Percentiles rank a stretch among this genome's conserved stretches.
phyloP scores from a whole-genome alignment of 53 echinoderm and acorn worm species.

The Antedon mediterranea region DNA sequence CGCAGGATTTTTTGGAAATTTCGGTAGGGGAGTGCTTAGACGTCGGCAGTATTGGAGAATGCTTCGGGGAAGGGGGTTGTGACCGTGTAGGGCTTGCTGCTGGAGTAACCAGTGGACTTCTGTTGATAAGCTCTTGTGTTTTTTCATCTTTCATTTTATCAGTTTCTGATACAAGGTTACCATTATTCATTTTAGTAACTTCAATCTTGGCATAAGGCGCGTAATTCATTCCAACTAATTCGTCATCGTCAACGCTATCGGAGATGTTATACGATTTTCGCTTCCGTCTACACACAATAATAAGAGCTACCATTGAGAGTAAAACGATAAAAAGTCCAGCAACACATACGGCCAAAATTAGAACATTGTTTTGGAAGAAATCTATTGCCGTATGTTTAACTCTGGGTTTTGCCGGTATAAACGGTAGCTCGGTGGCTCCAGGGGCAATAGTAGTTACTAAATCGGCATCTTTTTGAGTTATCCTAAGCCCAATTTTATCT shows the following conservation, averaged over 20 bases:
- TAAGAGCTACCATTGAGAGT: neutral
- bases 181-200: neutral
- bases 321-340: neutral
- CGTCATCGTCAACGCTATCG: neutral
- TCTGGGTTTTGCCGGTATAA: neutral
- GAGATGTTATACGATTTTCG: neutral
- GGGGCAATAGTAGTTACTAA: neutral
- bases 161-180: neutral
- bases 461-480: neutral
- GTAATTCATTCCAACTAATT: neutral
- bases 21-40: neutral
- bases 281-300: neutral
- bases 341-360: neutral
- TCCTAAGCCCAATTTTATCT: neutral
- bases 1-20: too few relatives aligned
- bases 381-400: neutral
- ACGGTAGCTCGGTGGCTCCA: neutral
- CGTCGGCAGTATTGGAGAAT: neutral
- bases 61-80: neutral
- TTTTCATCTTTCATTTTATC: neutral
- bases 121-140: neutral
- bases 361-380: neutral
- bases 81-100: neutral
- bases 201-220: neutral
- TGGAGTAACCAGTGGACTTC: neutral